Evolutionary conservation across 2,113 vertebrate species (phyloP), one percentile per base, ranked within the genome.

Genomic region (Lophotis ruficrista): DNA sequence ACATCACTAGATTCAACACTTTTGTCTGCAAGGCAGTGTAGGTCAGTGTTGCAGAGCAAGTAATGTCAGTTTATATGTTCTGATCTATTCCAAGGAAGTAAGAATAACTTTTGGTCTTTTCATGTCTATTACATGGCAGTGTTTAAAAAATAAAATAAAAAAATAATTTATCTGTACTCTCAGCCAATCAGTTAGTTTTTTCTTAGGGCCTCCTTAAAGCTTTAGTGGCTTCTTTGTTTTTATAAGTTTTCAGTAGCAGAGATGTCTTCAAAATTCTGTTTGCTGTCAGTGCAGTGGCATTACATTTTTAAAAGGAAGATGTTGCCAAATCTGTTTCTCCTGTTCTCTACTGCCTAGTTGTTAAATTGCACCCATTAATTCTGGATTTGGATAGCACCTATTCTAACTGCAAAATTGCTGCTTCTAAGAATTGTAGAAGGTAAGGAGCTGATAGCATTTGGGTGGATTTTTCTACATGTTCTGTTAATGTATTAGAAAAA

Each of bases 11-110:
- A 77, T 51, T 43, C 47, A 64, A 8, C 17, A 5, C 62, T 80
- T 65, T 3, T 2, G 4, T 51, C 50, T 16, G 3, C 3, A 2
- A 79, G 33, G 45, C 22, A n/a, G 8, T 16, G 17, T n/a, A 62
- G 41, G 4, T 27, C 0, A 0, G n/a, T 60, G 12, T 48, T 86
- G 54, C 1, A 2, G n/a, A 66, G 20, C 35, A 68, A 5, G 8
- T 48, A 65, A 24, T 14, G 47, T 25, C 37, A 51, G 27, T 64
- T 92, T n/a, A 41, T 10, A 1, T 31, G 16, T 47, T 9, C 27
- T 57, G 5, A 7, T 57, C 14, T 72, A 3, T 35, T 72, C 51
- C 41, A 54, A 62, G 47, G 37, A 87, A 78, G 23, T 53, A n/a
- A 61, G 31, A 80, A 27, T 72, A 69, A 28, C 10, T 72, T 83